Conservation (phyloP, 2,888 invertebrate species). For the Aricia artaxerxes region DNA sequence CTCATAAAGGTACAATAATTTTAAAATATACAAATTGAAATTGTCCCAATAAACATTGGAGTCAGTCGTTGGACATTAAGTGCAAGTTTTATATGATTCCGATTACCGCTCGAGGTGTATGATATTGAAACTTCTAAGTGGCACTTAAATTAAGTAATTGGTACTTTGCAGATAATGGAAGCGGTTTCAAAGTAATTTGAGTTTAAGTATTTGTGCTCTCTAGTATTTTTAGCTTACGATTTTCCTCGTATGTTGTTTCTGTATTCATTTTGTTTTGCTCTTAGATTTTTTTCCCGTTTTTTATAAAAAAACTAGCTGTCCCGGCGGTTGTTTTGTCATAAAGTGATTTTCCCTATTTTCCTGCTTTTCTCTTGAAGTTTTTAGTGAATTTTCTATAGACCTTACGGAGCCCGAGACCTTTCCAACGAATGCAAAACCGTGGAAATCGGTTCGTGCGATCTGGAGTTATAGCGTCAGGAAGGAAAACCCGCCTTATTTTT, state of each 20-base stretch:
- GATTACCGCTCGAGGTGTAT: slow-evolving; percentile 46
- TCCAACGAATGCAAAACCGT: too few species aligned
- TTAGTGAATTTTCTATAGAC: too few species aligned
- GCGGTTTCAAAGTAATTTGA: slow-evolving; percentile 53
- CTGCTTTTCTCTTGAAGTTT: too few species aligned
- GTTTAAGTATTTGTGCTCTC: slow-evolving; percentile 42
- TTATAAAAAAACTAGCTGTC: too few species aligned
- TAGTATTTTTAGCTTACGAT: background rate
- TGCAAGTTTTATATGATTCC: slow-evolving; percentile 33
- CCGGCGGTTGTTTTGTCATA: too few species aligned
- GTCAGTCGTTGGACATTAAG: background rate
- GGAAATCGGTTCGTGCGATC: too few species aligned
- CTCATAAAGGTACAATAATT: background rate
- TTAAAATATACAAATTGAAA: slow-evolving; percentile 28
- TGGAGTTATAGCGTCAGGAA: too few species aligned
- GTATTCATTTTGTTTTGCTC: background rate
- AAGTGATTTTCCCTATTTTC: too few species aligned
- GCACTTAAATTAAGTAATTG: slow-evolving; percentile 65
- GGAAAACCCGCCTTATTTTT: too few species aligned
- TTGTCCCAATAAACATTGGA: slow-evolving; percentile 3
- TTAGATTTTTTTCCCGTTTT: background rate
- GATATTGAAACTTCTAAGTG: slow-evolving; percentile 57
- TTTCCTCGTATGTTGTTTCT: background rate
- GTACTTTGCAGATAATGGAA: slow-evolving; percentile 58
- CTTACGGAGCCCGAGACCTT: too few species aligned